A percentile compares a stretch with the other conserved stretches of the same genome.
These are phyloP conservation scores for Dicrostonyx torquatus DNA, from an alignment of 2,797 vertebrate genomes.

Conservation along the genomic window DNA sequence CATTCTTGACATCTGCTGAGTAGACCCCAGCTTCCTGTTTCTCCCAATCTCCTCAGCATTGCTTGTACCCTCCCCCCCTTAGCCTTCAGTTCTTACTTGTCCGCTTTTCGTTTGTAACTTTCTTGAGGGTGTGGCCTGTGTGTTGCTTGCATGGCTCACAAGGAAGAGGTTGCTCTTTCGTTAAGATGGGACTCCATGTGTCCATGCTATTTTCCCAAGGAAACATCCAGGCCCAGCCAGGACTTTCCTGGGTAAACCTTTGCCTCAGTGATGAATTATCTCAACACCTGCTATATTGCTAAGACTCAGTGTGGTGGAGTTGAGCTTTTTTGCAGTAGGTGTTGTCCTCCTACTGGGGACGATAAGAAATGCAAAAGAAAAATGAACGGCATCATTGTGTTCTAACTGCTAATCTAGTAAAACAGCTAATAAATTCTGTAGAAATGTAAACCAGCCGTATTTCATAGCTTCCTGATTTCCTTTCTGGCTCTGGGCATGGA, in stretches of 20 bases:
- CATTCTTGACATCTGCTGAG: background rate
- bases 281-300: background rate
- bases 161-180: background rate
- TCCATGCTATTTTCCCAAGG: slow-evolving; percentile 33
- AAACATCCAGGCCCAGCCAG: background rate
- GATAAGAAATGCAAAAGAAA: background rate
- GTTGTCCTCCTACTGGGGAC: background rate
- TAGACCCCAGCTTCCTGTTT: background rate
- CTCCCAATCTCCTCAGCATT: background rate
- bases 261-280: background rate
- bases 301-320: background rate
- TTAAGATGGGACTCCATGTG: background rate
- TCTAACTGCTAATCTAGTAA: background rate
- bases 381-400: background rate
- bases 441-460: background rate
- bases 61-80: background rate
- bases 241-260: background rate
- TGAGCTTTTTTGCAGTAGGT: background rate
- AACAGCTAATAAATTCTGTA: background rate
- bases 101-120: background rate
- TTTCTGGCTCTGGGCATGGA: slow-evolving; percentile 60
- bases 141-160: background rate
- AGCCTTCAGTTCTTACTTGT: background rate
- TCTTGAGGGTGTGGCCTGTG: background rate
- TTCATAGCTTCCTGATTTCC: background rate